These are phyloP conservation scores for Oxygymnocypris stewartii DNA, from an alignment of 2,113 vertebrate species.

Conservation along the genomic window DNA sequence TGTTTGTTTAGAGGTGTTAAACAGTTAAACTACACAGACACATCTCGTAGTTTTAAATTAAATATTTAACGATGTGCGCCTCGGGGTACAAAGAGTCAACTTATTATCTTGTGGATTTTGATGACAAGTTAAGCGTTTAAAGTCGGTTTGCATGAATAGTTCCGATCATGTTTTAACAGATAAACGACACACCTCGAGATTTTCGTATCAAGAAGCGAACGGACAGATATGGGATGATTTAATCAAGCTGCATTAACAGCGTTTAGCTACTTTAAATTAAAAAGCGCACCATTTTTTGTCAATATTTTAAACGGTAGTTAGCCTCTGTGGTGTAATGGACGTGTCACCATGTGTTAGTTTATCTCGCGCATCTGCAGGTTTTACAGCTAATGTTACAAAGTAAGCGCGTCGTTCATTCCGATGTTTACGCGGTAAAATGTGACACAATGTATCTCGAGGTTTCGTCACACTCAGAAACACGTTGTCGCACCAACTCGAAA, in stretches of 20 bases:
- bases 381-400: neutral
- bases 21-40: neutral
- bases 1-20: neutral
- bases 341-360: neutral
- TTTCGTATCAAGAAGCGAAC: neutral
- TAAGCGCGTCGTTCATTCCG: neutral
- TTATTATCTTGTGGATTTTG: neutral
- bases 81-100: neutral
- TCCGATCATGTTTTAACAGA: neutral
- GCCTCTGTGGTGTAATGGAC: neutral
- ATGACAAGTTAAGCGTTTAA: no score
- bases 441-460: slow-evolving; percentile 1
- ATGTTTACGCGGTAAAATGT: neutral
- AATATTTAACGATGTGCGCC: neutral
- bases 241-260: no score
- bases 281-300: neutral
- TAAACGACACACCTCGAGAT: neutral
- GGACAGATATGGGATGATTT: no score
- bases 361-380: neutral
- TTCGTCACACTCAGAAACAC: neutral
- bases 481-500: neutral
- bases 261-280: no score
- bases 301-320: neutral
- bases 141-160: neutral
- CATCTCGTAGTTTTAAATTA: neutral